A percentile compares a stretch with the other conserved stretches of the same genome.
These are phyloP conservation scores for Diabrotica undecimpunctata DNA, from an alignment of 1,140 invertebrate species.

Conservation along the genomic window DNA sequence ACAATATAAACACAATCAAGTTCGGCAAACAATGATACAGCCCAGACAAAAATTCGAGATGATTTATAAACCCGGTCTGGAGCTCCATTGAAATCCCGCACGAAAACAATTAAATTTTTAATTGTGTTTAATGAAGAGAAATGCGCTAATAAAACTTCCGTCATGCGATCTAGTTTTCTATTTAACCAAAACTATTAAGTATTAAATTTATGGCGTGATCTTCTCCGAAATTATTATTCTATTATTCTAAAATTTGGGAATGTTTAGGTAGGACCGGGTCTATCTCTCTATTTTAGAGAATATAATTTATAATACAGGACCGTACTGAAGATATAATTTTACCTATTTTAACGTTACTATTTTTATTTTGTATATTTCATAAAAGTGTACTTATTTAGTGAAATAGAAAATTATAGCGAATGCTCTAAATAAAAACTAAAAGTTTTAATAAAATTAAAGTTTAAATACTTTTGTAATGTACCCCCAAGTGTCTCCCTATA, in stretches of 20 bases:
- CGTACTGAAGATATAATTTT: too few relatives aligned
- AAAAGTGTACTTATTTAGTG: too few relatives aligned
- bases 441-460: too few relatives aligned
- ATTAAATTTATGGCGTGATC: slow-evolving; percentile 10
- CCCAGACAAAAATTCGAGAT: background rate
- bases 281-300: too few relatives aligned
- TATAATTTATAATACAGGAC: too few relatives aligned
- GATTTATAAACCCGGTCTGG: background rate
- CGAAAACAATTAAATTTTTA: slow-evolving; percentile 3
- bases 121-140: slow-evolving; percentile 24
- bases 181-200: slow-evolving; percentile 16
- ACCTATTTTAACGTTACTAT: too few relatives aligned
- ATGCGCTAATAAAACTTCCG: slow-evolving; percentile 24
- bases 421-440: too few relatives aligned
- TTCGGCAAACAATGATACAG: background rate
- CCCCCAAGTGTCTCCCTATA: too few relatives aligned
- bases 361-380: too few relatives aligned
- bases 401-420: too few relatives aligned
- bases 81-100: background rate
- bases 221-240: slow-evolving; percentile 17
- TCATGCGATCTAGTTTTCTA: slow-evolving; percentile 20
- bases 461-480: too few relatives aligned
- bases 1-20: background rate
- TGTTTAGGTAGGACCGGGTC: too few relatives aligned
- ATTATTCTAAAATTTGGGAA: slow-evolving; percentile 5